A percentile compares a stretch with the other conserved stretches of the same genome.
phyloP scores from a whole-genome alignment of 2,888 invertebrate genomes.

The Myopa tessellatipennis region DNA sequence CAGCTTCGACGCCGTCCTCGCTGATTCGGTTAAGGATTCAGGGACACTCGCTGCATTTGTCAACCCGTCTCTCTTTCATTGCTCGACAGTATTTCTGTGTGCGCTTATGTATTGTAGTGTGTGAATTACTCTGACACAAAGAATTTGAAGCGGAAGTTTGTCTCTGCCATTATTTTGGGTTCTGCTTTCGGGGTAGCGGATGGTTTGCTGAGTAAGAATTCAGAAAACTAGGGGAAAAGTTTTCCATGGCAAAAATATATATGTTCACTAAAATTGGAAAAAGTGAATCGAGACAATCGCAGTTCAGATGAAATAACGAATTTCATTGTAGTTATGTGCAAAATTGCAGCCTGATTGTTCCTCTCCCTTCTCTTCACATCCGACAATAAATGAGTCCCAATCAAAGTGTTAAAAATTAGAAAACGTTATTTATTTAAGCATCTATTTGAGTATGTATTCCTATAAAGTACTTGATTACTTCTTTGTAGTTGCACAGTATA shows the following conservation, averaged over 20 bases:
- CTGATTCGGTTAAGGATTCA: conserved; percentile 24
- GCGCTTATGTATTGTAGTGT: neutral
- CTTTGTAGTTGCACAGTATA: too few species aligned
- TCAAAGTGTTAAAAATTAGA: too few species aligned
- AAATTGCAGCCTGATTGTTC: too few species aligned
- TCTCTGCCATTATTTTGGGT: conserved; percentile 6
- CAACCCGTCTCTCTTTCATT: neutral
- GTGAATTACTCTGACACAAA: conserved; percentile 29
- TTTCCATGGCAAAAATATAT: neutral
- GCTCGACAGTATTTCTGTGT: neutral
- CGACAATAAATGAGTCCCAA: neutral
- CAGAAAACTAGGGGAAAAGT: neutral
- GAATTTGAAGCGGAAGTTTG: conserved; percentile 15
- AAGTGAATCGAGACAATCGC: neutral
- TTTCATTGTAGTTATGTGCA: neutral
- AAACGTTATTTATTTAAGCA: too few species aligned
- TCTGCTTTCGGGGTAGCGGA: too few species aligned
- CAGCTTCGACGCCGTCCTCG: neutral
- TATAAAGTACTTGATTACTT: too few species aligned
- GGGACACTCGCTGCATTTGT: neutral
- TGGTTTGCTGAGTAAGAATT: too few species aligned
- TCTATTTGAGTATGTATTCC: too few species aligned
- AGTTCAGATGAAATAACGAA: neutral
- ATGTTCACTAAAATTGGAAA: neutral
- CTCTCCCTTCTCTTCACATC: too few species aligned